Evolutionary conservation across 2,797 vertebrate species (phyloP), one percentile per base, ranked within the genome.

Genomic region (Dendrocincla tyrannina): DNA sequence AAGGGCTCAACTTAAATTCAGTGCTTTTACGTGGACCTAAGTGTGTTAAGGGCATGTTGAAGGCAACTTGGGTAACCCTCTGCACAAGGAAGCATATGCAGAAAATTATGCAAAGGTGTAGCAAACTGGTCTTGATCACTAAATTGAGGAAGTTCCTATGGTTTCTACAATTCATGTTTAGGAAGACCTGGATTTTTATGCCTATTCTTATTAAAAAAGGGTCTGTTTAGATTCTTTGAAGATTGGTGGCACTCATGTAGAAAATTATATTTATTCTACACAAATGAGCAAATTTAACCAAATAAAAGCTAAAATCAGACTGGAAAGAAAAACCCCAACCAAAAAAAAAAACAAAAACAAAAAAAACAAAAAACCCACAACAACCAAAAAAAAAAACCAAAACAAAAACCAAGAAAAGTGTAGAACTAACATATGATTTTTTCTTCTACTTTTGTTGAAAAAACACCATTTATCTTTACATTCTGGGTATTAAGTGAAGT

Each of bases 1-100:
- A 0, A 55, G 53, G 30, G 17, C 27, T 73, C 39, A 22, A 17
- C 4, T 32, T 17, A 79, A 0, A 0, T 0, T 27, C 46, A 81
- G 6, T n/a, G 58, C 13, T 82, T 85, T 42, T 85, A 27, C 4
- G 42, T 12, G 19, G 53, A 90, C 77, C 10, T 5, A 28, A 52
- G 33, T 11, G 27, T 10, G 2, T 41, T 46, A 20, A 72, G 50
- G n/a, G 22, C 49, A 42, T 0, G 23, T 9, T 58, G 55, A 76
- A 88, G 79, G 32, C n/a, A 92, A 33, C 32, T 19, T 4, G 1
- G 28, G 18, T 46, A 66, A 55, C 20, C 12, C 37, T 58, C n/a
- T 62, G 25, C 42, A 80, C 22, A 63, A 70, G 41, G 32, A 74
- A 66, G 35, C 0, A 0, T 4, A 59, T 2, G 11, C 53, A 62